Evolutionary conservation across 1,140 invertebrate genomes (phyloP), one percentile per base, ranked within the genome.

Genomic region (Bombus sibiricus): DNA sequence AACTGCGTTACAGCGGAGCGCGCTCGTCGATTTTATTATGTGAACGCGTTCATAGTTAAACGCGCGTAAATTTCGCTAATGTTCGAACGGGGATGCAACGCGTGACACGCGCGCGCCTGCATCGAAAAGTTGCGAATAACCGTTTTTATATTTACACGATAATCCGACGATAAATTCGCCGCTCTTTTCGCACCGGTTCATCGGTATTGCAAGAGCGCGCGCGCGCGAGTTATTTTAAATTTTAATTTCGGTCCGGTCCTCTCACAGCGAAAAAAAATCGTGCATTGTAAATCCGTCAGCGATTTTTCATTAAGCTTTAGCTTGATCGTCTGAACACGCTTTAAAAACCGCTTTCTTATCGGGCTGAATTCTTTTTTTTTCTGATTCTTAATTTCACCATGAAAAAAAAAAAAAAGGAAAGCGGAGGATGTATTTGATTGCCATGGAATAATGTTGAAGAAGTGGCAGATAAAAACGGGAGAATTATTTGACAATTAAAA

Each of bases 101-200:
- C 22, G 37, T 34, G 13, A 13, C 32, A 12, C 32, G 32, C 34
- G 32, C 8, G 8, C 66, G 37, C 83, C 28, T 18, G 18, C 32
- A 72, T 80, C 77, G 83, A 85, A 62, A 85, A 85, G 47, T 85
- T 80, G 83, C 77, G 83, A 80, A 85, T 85, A 85, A 80, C 83
- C 77, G 66, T 85, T 85, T 85, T 85, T 85, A 80, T 85, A 85
- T 85, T 85, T 80, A 79, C 83, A 79, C 37, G 68, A 68, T 85
- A 85, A 85, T 85, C 77, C 83, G 32, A 37, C 77, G 68, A 85
- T 85, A 85, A 85, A 85, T 85, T 72, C 68, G 41, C 15, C 66
- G 59, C 41, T 75, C 25, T 72, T 82, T 82, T 82, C 53, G 83
- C 39, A 66, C 73, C 28, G 72, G 72, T 47, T 77, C 80, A 64